Evolutionary conservation across 2,888 invertebrate genomes (phyloP), one percentile per base, ranked within the genome.

Genomic region (Mesorhabditis spiculigera): DNA sequence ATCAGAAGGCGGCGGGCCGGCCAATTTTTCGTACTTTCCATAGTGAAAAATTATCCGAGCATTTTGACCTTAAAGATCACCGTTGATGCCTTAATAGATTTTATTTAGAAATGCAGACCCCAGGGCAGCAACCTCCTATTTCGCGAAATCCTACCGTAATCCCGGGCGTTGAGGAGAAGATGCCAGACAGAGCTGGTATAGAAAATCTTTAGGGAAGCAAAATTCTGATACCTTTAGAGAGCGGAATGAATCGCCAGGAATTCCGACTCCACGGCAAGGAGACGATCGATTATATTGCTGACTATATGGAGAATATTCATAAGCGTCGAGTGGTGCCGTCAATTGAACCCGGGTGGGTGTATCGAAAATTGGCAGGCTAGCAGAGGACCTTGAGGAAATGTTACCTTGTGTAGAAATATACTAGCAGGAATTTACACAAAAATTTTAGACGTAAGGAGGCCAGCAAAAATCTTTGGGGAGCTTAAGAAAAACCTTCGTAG

Each of bases 241-340:
- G n/a, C 58, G 80, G 84, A 67, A 79, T 84, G 79, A 79, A 73
- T 16, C 79, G 82, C 16, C 74, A 79, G 28, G 81, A 85, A 44
- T 85, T 85, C 72, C 82, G 85, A 41, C 76, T 74, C 13, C 77
- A 77, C 65, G 94, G 93, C 45, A 92, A 91, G 86, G 93, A 93
- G 44, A 91, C 93, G 73, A 90, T 95, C 74, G 94, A 95, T 87
- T 92, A 93, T 85, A 90, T 96, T 45, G 93, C 93, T n/a, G 91
- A 95, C 86, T 95, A 96, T 87, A 89, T 91, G 76, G 92, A 94
- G 77, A 92, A 90, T 79, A 91, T 95, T 75, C 90, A 93, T 82
- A 91, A 92, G 13, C 90, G 92, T 4, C 90, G 93, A 16, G 94
- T 95, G 0, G 87, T 95, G 68, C 93, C 97, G 5, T 93, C 96